Evolutionary conservation across 2,888 invertebrate species (phyloP).

Genomic region (Folsomia candida): DNA sequence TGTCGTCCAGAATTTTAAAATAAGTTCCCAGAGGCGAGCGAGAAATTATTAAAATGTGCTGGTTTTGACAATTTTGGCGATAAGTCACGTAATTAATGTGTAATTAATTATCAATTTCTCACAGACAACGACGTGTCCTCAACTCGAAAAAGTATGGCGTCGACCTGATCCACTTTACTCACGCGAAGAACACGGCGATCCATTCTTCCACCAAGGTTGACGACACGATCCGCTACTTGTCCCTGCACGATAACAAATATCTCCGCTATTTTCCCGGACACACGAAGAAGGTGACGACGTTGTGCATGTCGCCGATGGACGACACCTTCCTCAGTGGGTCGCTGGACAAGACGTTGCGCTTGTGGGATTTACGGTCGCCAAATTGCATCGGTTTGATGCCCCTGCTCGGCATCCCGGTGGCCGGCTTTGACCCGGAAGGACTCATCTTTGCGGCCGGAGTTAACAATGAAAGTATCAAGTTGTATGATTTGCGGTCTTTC

Average conservation of each 20-base stretch:
- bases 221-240: conserved; percentile 91
- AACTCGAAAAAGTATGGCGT: conserved; percentile 99
- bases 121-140: conserved; percentile 81
- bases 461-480: conserved; percentile 93
- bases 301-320: conserved; percentile 97
- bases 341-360: conserved; percentile 88
- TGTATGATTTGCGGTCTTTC: conserved; percentile 96
- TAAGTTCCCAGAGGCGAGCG: too few relatives aligned
- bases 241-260: conserved; percentile 98
- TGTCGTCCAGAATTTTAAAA: too few relatives aligned
- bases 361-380: conserved; percentile 97
- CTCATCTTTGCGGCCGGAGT: conserved; percentile 96
- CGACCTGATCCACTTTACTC: conserved; percentile 96
- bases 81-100: not conserved
- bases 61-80: too few relatives aligned
- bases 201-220: conserved; percentile 99
- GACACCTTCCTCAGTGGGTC: conserved; percentile 98
- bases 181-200: conserved; percentile 95
- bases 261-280: conserved; percentile 97
- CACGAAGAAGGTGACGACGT: conserved; percentile 88
- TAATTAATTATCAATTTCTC: not conserved
- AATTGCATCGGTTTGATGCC: conserved; percentile 99
- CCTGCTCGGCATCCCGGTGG: conserved; percentile 91
- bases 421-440: conserved; percentile 98
- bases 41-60: too few relatives aligned